Evolutionary conservation across 2,113 vertebrate species (phyloP).

Genomic region (Nyctereutes procyonoides): DNA sequence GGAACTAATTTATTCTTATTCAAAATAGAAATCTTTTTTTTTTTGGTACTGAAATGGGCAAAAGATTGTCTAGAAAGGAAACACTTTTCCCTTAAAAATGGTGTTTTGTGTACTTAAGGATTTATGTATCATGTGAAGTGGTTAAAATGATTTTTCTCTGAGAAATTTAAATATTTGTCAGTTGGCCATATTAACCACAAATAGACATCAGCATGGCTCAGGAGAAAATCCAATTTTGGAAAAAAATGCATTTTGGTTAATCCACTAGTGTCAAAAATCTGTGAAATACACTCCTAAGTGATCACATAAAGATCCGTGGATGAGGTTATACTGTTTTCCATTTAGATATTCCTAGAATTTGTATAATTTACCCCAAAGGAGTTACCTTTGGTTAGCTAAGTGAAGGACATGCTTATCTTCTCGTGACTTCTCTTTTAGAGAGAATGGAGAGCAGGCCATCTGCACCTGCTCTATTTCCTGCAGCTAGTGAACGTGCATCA

Average conservation of each 20-base stretch:
- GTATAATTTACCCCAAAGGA: not conserved
- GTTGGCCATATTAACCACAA: not conserved
- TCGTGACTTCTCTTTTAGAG: not conserved
- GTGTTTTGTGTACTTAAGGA: not conserved
- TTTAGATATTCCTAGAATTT: not conserved
- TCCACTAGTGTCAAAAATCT: not conserved
- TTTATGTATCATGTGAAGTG: not conserved
- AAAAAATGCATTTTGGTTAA: not conserved
- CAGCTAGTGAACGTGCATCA: not conserved
- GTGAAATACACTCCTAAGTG: not conserved
- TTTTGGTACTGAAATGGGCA: not conserved
- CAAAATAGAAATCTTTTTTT: not conserved
- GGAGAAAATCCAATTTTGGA: slow-evolving; percentile 20
- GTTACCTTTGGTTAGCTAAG: not conserved
- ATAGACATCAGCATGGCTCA: not conserved
- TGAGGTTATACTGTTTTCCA: not conserved
- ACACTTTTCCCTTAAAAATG: slow-evolving; percentile 16
- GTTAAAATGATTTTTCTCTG: slow-evolving; percentile 44
- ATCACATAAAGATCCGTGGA: not conserved
- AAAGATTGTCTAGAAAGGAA: not conserved
- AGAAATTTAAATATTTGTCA: not conserved
- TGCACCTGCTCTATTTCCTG: not conserved
- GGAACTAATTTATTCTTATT: slow-evolving; percentile 28
- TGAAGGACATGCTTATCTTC: not conserved
- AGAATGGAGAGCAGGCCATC: not conserved